Conservation (phyloP, 2,113 vertebrate genomes). For the Eonycteris spelaea region DNA sequence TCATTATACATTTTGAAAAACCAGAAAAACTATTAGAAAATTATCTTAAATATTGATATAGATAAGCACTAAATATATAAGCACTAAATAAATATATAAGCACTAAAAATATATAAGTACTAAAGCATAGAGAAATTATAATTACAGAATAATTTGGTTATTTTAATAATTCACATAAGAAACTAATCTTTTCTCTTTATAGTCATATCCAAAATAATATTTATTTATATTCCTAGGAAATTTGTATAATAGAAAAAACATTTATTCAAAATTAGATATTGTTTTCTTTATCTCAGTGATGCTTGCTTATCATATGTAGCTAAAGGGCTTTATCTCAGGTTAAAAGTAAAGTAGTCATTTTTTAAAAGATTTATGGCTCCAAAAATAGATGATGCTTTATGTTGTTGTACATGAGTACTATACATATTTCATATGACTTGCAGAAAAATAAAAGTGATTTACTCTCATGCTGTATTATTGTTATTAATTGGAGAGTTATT, state of each 20-base stretch:
- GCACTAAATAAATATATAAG: no score
- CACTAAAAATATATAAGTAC: conserved; percentile 37
- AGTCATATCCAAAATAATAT: neutral
- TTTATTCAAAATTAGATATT: neutral
- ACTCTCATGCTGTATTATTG: neutral
- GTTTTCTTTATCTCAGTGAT: neutral
- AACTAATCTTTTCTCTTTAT: neutral
- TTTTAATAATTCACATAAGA: neutral
- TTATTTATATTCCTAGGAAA: neutral
- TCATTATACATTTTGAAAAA: conserved; percentile 18
- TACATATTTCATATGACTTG: neutral
- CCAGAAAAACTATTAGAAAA: conserved; percentile 43
- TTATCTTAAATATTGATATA: conserved; percentile 38
- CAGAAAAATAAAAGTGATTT: neutral
- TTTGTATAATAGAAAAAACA: neutral
- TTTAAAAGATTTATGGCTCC: neutral
- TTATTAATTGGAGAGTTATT: neutral
- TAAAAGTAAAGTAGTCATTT: neutral
- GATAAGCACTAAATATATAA: no score
- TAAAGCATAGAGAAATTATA: neutral
- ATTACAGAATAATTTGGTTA: neutral
- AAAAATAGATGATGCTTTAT: neutral
- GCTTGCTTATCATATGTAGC: neutral
- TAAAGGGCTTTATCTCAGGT: neutral
- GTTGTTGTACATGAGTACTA: neutral